Evolutionary conservation across 2,113 vertebrate genomes (phyloP), one percentile per base, ranked within the genome.

Genomic region (Gavialis gangeticus): DNA sequence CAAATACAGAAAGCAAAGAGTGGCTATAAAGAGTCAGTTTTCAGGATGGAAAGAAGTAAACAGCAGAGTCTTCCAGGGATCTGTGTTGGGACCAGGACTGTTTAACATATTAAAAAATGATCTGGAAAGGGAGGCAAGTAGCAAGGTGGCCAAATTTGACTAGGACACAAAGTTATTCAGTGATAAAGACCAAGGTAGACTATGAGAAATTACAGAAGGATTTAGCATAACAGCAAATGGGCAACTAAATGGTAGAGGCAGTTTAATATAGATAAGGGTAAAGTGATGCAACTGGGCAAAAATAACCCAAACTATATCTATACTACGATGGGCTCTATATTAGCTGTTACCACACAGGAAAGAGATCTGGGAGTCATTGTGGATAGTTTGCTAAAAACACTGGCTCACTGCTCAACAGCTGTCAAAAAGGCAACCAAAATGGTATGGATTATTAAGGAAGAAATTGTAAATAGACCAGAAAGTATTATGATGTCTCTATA

Each of bases 181-280:
- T 8, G 56, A 60, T 25, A 79, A 88, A 86, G 75, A 91, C 27
- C 24, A 90, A 76, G 27, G 37, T 3, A 34, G 56, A 57, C n/a
- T 84, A 46, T 46, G 57, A 94, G 90, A n/a, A 90, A 37, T 37
- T 85, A 60, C 75, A 87, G 64, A 93, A 82, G 12, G 79, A 82
- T n/a, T 64, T 85, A 22, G 46, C 46, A 8, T 46, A 46, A 46
- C 27, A 69, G 55, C 60, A 22, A 75, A 60, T 5, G 16, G 8
- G 25, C 60, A 87, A 84, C 30, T 82, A 91, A 90, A 90, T 0
- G 79, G 76, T 13, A 93, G 21, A 82, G 57, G 17, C 81, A 75
- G 79, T 76, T 62, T 79, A 88, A 84, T 30, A 24, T 3, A 88
- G 3, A 62, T 62, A 86, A 76, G 79, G 11, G 67, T 24, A 2